These are phyloP conservation scores for Drosophila parthenogenetica DNA, from an alignment of 2,888 invertebrate genomes.

Conservation along the genomic window DNA sequence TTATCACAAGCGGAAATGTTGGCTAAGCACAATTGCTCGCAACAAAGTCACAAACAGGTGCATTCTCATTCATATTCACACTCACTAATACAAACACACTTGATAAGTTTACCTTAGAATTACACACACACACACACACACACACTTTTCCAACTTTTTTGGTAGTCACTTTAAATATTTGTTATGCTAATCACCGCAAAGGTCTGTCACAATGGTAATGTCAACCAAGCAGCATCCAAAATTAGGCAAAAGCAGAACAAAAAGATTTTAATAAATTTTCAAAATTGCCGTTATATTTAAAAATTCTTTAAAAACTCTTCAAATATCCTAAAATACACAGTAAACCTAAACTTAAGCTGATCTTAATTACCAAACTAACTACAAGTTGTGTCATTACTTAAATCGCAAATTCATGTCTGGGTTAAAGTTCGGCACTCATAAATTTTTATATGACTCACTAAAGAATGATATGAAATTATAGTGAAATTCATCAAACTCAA, in stretches of 20 bases:
- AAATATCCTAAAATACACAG: too few relatives aligned
- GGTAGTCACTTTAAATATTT: conserved; percentile 49
- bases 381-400: conserved; percentile 41
- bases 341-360: not conserved
- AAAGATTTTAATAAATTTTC: not conserved
- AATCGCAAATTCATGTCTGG: conserved; percentile 21
- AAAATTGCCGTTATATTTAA: too few relatives aligned
- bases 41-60: conserved; percentile 51
- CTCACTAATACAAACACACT: conserved; percentile 7
- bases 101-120: conserved; percentile 26
- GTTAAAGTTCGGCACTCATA: conserved; percentile 20
- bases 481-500: conserved; percentile 12
- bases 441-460: conserved; percentile 29
- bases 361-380: not conserved
- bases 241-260: conserved; percentile 2
- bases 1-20: conserved; percentile 69
- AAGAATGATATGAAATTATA: conserved; percentile 20
- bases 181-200: conserved; percentile 35
- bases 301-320: too few relatives aligned
- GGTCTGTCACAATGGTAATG: conserved; percentile 30
- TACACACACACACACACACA: conserved; percentile 22
- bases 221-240: conserved; percentile 8
- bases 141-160: conserved; percentile 2
- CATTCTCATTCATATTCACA: conserved; percentile 35
- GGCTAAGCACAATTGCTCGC: conserved; percentile 37